Base-by-base conservation (phyloP, 2,113 vertebrate species). In the Numenius arquata region DNA sequence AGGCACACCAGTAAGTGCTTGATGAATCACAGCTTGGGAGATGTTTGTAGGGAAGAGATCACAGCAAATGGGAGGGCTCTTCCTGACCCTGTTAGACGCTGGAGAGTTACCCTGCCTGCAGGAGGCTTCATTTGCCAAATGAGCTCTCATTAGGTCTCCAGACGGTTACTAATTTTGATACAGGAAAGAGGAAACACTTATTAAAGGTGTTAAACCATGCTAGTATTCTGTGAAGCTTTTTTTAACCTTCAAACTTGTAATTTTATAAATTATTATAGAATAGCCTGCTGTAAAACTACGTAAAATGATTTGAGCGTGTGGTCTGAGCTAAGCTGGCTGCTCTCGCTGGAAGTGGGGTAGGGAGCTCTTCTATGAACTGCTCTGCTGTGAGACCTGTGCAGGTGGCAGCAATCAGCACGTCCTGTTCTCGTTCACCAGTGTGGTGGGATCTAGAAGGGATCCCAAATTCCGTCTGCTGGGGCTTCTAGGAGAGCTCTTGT, bases 241-340 rank as follows among this genome's bases (percentile, higher is more conserved):
- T 68, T 87, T n/a, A 55, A 34, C 23, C 11, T 66, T 36, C 17
- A 27, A 34, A 62, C 18, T 50, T 59, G 13, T 50, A 8, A 8
- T 66, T 92, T 66, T 70, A 3, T 52, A 30, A 58, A 11, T 73
- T 5, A 25, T 79, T 61, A 6, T 16, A 50, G 38, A 66, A 9
- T 5, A 80, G 15, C 13, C 26, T 65, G 22, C 19, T 88, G 32
- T 74, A 14, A 61, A 71, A 32, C 26, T 21, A 0, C 12, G n/a
- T 55, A 2, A 59, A 78, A 73, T 27, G 4, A 6, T 26, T 14
- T 41, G n/a, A 18, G 12, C 36, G 3, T 0, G 0, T 52, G 53
- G 14, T 66, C 16, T 88, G 88, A 86, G 72, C 62, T 91, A 26
- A 75, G 4, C 11, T 3, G 9, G 30, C 66, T n/a, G 30, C 27